Percentiles rank a stretch among this genome's conserved stretches.
phyloP scores from a whole-genome alignment of 1,140 invertebrate genomes.

The Ceratitis capitata region DNA sequence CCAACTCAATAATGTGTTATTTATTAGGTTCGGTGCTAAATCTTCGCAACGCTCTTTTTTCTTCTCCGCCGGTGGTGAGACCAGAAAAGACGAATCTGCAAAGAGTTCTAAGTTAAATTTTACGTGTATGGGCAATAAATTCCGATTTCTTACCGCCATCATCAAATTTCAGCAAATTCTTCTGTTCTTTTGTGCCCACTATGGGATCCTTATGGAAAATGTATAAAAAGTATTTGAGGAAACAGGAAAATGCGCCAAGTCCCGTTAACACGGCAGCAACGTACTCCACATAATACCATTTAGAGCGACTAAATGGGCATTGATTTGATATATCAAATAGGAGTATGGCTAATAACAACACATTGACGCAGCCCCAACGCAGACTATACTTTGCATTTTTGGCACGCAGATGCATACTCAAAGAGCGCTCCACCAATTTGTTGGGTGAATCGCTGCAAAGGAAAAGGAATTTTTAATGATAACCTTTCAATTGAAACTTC shows the following conservation, averaged over 20 bases:
- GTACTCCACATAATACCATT: conserved; percentile 63
- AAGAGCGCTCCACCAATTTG: conserved; percentile 48
- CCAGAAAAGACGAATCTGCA: conserved; percentile 53
- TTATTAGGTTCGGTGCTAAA: not conserved
- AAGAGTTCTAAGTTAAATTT: too few relatives aligned
- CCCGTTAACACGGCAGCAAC: conserved; percentile 50
- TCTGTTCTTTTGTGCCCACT: conserved; percentile 60
- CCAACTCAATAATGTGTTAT: conserved; percentile 56
- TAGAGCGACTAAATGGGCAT: conserved; percentile 41
- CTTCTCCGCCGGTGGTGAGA: conserved; percentile 41
- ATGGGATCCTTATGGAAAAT: conserved; percentile 55
- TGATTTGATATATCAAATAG: conserved; percentile 52
- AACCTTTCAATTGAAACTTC: not conserved
- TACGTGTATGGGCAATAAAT: too few relatives aligned
- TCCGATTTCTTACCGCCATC: conserved; percentile 46
- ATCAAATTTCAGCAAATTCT: conserved; percentile 62
- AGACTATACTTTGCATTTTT: conserved; percentile 51
- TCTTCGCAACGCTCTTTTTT: conserved; percentile 17
- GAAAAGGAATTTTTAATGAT: not conserved
- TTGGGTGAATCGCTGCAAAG: conserved; percentile 47
- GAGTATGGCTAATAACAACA: conserved; percentile 50
- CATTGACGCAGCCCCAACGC: conserved; percentile 57
- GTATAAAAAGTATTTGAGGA: conserved; percentile 62
- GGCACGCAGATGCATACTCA: conserved; percentile 49
- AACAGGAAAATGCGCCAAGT: conserved; percentile 65